A percentile compares a stretch with the other conserved stretches of the same genome.
These are phyloP conservation scores for Drosophila subsilvestris DNA, from an alignment of 2,888 invertebrate genomes.

Conservation along the genomic window DNA sequence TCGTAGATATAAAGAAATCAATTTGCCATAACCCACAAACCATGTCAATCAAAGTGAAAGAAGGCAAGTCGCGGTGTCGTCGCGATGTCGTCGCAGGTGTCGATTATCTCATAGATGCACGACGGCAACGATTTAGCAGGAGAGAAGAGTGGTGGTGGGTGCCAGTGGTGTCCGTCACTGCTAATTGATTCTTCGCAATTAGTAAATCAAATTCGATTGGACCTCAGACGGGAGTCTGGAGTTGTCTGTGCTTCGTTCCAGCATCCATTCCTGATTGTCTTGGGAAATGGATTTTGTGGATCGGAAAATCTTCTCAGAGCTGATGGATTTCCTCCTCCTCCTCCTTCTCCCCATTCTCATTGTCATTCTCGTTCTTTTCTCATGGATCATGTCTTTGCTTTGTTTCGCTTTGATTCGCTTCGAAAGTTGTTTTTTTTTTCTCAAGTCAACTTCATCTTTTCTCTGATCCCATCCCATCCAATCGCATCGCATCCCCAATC, in stretches of 20 bases:
- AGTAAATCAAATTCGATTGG: conserved; percentile 30
- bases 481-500: background rate
- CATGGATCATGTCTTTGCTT: conserved; percentile 3
- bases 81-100: background rate
- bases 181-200: conserved; percentile 61
- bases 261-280: too few species aligned
- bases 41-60: conserved; percentile 67
- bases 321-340: conserved; percentile 19
- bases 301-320: conserved; percentile 14
- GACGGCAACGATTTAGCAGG: background rate
- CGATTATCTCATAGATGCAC: conserved; percentile 63
- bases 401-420: conserved; percentile 10
- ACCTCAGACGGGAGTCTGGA: too few species aligned
- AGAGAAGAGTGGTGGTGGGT: background rate
- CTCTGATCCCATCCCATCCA: background rate
- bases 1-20: conserved; percentile 41
- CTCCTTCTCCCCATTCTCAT: conserved; percentile 11
- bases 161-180: conserved; percentile 1
- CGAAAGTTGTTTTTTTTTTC: conserved; percentile 43
- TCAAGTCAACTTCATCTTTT: conserved; percentile 16
- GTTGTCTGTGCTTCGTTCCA: too few species aligned
- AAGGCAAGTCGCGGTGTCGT: conserved; percentile 34
- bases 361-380: conserved; percentile 20
- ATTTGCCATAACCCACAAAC: conserved; percentile 47
- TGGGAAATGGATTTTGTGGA: conserved; percentile 21